These are phyloP conservation scores for Tapirus terrestris DNA, from an alignment of 2,113 vertebrate species.

Conservation along the genomic window DNA sequence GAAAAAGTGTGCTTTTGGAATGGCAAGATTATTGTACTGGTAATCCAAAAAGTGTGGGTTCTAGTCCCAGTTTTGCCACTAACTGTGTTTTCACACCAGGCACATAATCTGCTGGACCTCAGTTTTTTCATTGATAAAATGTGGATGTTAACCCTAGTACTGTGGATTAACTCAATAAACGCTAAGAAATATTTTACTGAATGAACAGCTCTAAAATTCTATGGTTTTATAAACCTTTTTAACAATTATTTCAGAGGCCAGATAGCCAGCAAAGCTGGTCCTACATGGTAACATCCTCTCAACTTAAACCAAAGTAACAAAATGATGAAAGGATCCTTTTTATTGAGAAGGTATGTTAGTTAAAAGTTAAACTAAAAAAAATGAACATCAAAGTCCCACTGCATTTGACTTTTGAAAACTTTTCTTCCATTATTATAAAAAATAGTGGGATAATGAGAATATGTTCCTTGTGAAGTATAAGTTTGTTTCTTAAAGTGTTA, in stretches of 20 bases:
- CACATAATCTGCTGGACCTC: neutral
- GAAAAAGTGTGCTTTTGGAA: constrained; percentile 12
- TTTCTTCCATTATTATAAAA: constrained; percentile 28
- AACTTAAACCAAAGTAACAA: constrained; percentile 73
- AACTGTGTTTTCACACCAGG: neutral
- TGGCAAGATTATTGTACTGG: neutral
- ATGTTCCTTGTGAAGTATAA: constrained; percentile 26
- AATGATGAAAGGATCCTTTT: constrained; percentile 72
- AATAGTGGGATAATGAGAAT: constrained; percentile 38
- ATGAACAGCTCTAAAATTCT: constrained; percentile 65
- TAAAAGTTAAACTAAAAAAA: constrained; percentile 60
- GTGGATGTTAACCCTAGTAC: neutral
- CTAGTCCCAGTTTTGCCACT: neutral
- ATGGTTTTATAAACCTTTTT: constrained; percentile 70
- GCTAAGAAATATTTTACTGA: constrained; percentile 28
- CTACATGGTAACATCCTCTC: constrained; percentile 63
- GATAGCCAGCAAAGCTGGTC: constrained; percentile 60
- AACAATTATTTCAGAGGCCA: constrained; percentile 73
- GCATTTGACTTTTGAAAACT: constrained; percentile 45
- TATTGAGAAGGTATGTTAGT: constrained; percentile 71
- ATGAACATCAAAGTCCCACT: neutral
- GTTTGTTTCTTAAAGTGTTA: constrained; percentile 47
- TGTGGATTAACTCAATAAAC: neutral
- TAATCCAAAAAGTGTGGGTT: neutral
- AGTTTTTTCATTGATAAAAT: neutral